These are phyloP conservation scores for Pachymerium ferrugineum DNA, from an alignment of 2,888 invertebrate genomes.

Conservation along the genomic window DNA sequence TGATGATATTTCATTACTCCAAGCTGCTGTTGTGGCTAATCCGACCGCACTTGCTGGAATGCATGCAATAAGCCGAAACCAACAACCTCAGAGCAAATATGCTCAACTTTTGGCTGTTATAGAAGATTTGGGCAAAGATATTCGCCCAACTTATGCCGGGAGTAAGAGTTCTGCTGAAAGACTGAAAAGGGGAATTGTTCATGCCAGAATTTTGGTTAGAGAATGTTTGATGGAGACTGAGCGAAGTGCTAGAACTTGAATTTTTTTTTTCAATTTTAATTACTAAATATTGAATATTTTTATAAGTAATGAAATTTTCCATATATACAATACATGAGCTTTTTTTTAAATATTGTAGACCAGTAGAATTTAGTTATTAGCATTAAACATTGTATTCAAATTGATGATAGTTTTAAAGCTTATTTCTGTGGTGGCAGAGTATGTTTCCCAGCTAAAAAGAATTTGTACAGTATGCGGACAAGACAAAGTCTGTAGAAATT, in stretches of 20 bases:
- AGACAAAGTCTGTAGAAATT: too few species aligned
- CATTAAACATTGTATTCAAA: too few species aligned
- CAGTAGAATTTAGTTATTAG: too few species aligned
- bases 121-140: slow-evolving; percentile 95
- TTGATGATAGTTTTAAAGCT: too few species aligned
- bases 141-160: slow-evolving; percentile 95
- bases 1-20: slow-evolving; percentile 29
- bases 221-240: slow-evolving; percentile 96
- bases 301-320: too few species aligned
- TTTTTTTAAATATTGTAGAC: too few species aligned
- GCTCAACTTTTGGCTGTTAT: slow-evolving; percentile 86
- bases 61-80: slow-evolving; percentile 6
- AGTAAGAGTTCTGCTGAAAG: slow-evolving; percentile 91
- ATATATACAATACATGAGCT: too few species aligned
- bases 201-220: slow-evolving; percentile 91
- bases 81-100: slow-evolving; percentile 77
- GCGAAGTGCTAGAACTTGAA: slow-evolving; percentile 74
- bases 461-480: too few species aligned
- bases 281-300: too few species aligned
- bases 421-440: too few species aligned
- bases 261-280: too few species aligned
- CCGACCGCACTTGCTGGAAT: background rate
- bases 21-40: background rate
- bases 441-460: too few species aligned
- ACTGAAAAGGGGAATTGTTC: slow-evolving; percentile 89